Base-by-base conservation (phyloP, 1,140 invertebrate genomes). In the Pseudomyrmex sp. region DNA sequence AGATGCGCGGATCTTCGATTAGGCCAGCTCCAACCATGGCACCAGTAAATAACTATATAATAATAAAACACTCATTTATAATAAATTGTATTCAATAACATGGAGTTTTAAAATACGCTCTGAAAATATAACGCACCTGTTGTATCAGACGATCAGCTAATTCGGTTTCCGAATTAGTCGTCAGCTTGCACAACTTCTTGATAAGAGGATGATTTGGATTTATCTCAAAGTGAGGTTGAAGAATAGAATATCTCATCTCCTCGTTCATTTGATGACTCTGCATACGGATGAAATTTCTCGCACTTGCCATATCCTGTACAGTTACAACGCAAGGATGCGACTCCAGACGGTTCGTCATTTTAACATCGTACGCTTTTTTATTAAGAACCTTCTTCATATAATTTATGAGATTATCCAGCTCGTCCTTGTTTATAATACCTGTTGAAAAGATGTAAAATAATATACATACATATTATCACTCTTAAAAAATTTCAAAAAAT, bases 1-100 rank as follows among this genome's bases (percentile, higher is more conserved):
- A 95, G 84, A 96, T 96, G 84, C 98, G 95, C 0, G 99, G 97
- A 95, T 99, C 98, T 92, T 99, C 97, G 1, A 99, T 96, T n/a
- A 99, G 95, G 10, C 99, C 99, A 62, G 99, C 98, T 23, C 97
- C 97, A 5, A 99, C 97, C 98, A 99, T 98, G 0, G 98, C 98
- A 95, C 99, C 99, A 61, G 97, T 96, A 92, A 99, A 99, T 12
- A 99, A 92, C 97, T 98, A 89, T 83, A 95, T 85, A 7, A 82
- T 58, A 54, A 56, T 35, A 58, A 85, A 63, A 65, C 13, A 72
- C 12, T 23, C 23, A 44, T 59, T 3, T 35, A 48, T 2, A 18
- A 56, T 59, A 50, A 50, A 15, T n/a, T 26, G 15, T 2, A 52
- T 68, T 72, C 52, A 46, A 35, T 46, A 35, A 75, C 5, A 63